Evolutionary conservation across 2,113 vertebrate genomes (phyloP), one percentile per base, ranked within the genome.

Genomic region (Prochilodus magdalenae): DNA sequence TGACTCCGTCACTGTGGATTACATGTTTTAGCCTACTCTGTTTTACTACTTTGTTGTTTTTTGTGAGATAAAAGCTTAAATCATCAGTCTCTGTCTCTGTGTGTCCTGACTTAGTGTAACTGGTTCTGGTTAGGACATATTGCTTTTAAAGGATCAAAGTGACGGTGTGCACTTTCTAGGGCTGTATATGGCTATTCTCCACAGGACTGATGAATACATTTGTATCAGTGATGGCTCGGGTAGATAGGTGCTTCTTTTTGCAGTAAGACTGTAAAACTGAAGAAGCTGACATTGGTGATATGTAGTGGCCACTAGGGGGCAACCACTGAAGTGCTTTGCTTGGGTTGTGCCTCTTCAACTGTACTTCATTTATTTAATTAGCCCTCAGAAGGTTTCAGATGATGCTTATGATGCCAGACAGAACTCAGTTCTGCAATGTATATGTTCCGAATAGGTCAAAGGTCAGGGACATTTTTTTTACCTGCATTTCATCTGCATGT

Each of bases 1-100:
- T 81, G 36, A 59, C 44, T 57, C 29, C 44, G 67, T 81, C 82
- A 59, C 63, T 57, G 22, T 18, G 65, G 82, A 79, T 79, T 72
- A 59, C 36, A 55, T 71, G 40, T 11, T 55, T 65, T 69, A 67
- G 53, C 53, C 22, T 22, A 57, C 53, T 22, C 0, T 57, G 53
- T n/a, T 57, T 55, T 53, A 22, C 47, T 55, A 27, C 27, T 13
- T 26, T 69, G 24, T 77, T 33, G 29, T 24, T 27, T 36, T 59
- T 60, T 33, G 49, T 30, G 12, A 47, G 33, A 70, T 75, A 70
- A 70, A 82, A 82, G 33, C 73, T 70, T 30, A 62, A 74, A 33
- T 74, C 27, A 55, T 62, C 26, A 36, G 36, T 47, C 66, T 26
- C 10, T 36, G 49, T 62, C 57, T 24, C 66, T 63, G 73, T 33